These are phyloP conservation scores for Melanophora roralis DNA, from an alignment of 2,888 invertebrate species.

Conservation along the genomic window DNA sequence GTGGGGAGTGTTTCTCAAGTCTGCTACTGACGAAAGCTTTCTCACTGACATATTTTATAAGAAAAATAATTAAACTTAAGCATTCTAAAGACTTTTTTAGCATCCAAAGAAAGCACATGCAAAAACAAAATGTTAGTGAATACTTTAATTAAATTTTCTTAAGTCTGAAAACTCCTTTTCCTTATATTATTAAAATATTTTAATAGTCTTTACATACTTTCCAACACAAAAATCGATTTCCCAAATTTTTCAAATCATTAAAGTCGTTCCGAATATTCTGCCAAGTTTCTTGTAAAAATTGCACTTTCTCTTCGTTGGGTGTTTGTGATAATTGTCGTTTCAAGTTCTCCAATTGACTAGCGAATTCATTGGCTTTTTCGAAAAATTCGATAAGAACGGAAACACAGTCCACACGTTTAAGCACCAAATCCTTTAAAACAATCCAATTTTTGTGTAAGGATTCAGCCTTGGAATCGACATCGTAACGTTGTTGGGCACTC, in stretches of 20 bases:
- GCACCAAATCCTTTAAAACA: slow-evolving; percentile 80
- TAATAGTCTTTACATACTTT: slow-evolving; percentile 76
- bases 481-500: slow-evolving; percentile 81
- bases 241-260: slow-evolving; percentile 82
- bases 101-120: too few species aligned
- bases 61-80: too few species aligned
- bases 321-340: slow-evolving; percentile 80
- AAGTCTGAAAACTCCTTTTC: too few species aligned
- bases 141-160: too few species aligned
- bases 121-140: too few species aligned
- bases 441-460: slow-evolving; percentile 82
- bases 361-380: slow-evolving; percentile 82
- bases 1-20: too few species aligned
- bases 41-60: too few species aligned
- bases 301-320: slow-evolving; percentile 80
- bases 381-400: slow-evolving; percentile 85
- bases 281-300: slow-evolving; percentile 78
- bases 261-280: slow-evolving; percentile 81
- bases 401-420: slow-evolving; percentile 82
- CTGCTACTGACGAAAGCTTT: too few species aligned
- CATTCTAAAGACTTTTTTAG: too few species aligned
- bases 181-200: too few species aligned
- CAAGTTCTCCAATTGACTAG: slow-evolving; percentile 82
- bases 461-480: slow-evolving; percentile 82
- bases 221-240: slow-evolving; percentile 81